These are phyloP conservation scores for Vesta saturnalis DNA, from an alignment of 2,888 invertebrate species.

Conservation along the genomic window DNA sequence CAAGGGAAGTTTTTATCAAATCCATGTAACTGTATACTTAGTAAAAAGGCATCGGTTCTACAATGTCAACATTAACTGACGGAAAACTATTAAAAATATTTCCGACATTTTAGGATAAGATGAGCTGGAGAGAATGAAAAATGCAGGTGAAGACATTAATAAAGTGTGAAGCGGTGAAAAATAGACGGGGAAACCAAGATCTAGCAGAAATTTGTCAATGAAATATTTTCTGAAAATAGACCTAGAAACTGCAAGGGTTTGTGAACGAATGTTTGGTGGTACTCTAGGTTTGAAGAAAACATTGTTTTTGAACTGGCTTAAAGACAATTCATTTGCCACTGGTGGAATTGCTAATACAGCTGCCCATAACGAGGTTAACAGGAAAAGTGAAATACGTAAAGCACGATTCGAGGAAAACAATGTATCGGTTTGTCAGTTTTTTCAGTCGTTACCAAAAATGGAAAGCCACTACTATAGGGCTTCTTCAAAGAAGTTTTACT, in stretches of 20 bases:
- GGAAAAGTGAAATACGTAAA: neutral
- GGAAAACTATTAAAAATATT: neutral
- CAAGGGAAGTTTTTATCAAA: neutral
- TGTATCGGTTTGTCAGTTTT: neutral
- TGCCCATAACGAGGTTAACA: neutral
- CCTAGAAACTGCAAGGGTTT: neutral
- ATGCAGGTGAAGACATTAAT: neutral
- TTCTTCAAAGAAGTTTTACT: neutral
- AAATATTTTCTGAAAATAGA: constrained; percentile 1
- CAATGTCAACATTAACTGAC: constrained; percentile 7
- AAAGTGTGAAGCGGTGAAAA: neutral
- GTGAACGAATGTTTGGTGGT: constrained; percentile 3
- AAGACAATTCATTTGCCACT: neutral
- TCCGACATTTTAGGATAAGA: neutral
- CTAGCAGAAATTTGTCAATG: neutral
- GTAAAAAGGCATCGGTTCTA: neutral
- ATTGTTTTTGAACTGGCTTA: constrained; percentile 10
- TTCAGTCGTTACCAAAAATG: neutral
- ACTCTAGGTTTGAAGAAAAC: constrained; percentile 1
- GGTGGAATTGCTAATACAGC: neutral
- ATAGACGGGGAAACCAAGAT: neutral
- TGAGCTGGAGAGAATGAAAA: neutral
- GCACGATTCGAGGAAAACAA: neutral
- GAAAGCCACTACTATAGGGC: neutral
- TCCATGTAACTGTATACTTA: neutral